Base-by-base conservation (phyloP, 35 echinoderm and acorn worm genomes). In the Holothuria glaberrima region DNA sequence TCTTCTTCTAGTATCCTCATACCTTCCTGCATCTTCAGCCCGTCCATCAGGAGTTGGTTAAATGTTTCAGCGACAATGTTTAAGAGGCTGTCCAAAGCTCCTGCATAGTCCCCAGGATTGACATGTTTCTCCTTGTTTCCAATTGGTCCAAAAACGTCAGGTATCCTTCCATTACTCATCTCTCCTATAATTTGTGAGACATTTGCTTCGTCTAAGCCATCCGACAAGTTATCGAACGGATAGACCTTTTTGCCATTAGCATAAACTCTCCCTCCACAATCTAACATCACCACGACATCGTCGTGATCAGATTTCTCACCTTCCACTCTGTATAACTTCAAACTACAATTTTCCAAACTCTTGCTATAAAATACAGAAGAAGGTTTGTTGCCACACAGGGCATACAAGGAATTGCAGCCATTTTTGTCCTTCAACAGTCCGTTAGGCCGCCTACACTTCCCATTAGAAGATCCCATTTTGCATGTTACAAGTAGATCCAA, bases 281-380 rank as follows among this genome's bases (percentile, higher is more conserved):
- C 93, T 33, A 94, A 32, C 33, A 94, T 71, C 0, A 94, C 93
- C 3, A 94, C 93, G n/a, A 94, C 81, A n/a, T 94, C 89, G 31
- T 94, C 93, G 20, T 92, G 87, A 16, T 48, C 44, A 1, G 24
- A 48, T 18, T 12, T 54, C 16, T 75, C 75, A 33, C 86, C 70
- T 25, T 96, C 94, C 45, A 89, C 91, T 10, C 94, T 91, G 50
- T 96, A 96, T 36, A 96, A 66, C 61, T 96, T 96, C 50, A 96
- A 79, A 71, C 94, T 96, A 48, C 94, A 96, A 61, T 92, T 92
- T 48, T 96, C 94, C 63, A 96, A 75, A 77, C 94, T 93, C 71
- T 92, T 90, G 52, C 94, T 96, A 52, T 93, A 96, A n/a, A 96
- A 77, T 41, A 96, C 94, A 50, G 92, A 83, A 10, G 94, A 92